Conservation (phyloP, 2,113 vertebrate genomes). For the Oryzias melastigma region DNA sequence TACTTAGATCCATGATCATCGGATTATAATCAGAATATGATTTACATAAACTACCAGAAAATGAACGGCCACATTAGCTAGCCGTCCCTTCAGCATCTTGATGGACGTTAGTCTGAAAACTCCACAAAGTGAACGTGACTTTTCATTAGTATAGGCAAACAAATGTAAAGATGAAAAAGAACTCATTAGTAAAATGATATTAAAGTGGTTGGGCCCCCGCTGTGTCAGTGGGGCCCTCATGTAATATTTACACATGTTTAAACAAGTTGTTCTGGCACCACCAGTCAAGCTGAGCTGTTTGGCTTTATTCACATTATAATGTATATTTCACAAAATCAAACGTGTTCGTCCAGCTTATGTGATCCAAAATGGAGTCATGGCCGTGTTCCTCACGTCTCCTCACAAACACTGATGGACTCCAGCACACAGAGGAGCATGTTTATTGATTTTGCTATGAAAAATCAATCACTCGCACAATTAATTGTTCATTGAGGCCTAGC, state of each 20-base stretch:
- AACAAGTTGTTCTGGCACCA: neutral
- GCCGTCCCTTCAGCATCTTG: no score
- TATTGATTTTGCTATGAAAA: conserved; percentile 64
- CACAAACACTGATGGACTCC: conserved; percentile 17
- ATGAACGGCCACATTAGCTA: no score
- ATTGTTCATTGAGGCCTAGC: conserved; percentile 71
- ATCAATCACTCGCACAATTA: conserved; percentile 77
- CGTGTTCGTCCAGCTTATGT: no score
- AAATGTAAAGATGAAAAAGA: neutral
- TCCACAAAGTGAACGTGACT: neutral
- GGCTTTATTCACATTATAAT: conserved; percentile 2
- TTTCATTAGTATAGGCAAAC: neutral
- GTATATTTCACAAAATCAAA: no score
- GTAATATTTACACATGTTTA: neutral
- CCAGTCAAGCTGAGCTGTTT: conserved; percentile 3
- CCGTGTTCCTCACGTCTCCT: neutral
- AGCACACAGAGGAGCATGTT: conserved; percentile 18
- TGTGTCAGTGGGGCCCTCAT: neutral
- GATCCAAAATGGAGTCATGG: neutral
- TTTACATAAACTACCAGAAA: no score
- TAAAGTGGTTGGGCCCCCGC: neutral
- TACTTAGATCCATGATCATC: no score
- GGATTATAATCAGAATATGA: no score
- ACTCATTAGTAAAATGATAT: neutral
- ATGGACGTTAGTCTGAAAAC: no score